These are phyloP conservation scores for Lithobius niger DNA, from an alignment of 1,140 invertebrate species.

Conservation along the genomic window DNA sequence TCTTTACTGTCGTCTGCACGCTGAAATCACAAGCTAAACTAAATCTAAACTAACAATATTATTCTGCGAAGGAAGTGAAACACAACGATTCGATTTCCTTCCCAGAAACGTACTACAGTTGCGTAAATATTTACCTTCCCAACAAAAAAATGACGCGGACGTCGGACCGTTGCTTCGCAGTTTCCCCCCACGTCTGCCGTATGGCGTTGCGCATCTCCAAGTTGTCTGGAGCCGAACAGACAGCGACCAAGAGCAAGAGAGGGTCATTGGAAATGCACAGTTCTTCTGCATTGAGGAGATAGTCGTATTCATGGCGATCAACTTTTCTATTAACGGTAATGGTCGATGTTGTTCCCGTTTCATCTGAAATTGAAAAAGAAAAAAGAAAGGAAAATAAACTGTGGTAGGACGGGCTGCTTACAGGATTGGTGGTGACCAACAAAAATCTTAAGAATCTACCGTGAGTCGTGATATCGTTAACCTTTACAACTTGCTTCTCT, in stretches of 20 bases:
- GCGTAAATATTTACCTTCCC: background rate
- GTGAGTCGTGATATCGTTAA: no score
- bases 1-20: no score
- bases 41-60: no score
- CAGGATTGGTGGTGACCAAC: background rate
- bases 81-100: no score
- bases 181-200: conserved; percentile 58
- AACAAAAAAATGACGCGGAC: background rate
- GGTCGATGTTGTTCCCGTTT: background rate
- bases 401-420: background rate
- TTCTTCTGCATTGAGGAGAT: conserved; percentile 18
- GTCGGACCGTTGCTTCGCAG: background rate
- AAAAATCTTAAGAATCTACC: no score
- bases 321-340: no score
- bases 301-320: conserved; percentile 14
- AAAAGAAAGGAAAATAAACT: background rate
- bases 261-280: background rate
- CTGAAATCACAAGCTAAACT: no score
- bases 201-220: conserved; percentile 51
- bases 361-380: background rate
- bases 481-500: no score
- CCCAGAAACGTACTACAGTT: no score
- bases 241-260: conserved; percentile 51
- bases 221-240: conserved; percentile 55
- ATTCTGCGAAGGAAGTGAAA: no score